phyloP scores from a whole-genome alignment of 2,888 invertebrate genomes.

The Drosophila merina region DNA sequence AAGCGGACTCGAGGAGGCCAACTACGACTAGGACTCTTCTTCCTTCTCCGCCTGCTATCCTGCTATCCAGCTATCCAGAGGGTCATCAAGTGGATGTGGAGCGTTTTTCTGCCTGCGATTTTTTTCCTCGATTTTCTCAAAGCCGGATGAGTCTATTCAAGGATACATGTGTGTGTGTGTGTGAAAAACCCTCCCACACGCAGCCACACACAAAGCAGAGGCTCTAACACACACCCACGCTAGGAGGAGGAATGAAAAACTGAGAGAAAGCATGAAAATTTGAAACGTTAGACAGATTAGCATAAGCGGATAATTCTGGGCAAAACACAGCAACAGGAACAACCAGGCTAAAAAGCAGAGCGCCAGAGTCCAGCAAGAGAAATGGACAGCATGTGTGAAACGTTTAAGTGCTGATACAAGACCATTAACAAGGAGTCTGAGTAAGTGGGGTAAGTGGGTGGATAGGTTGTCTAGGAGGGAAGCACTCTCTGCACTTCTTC shows the following conservation, averaged over 20 bases:
- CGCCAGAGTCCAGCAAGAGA: slow-evolving; percentile 13
- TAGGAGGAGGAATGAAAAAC: slow-evolving; percentile 17
- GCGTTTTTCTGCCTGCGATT: slow-evolving; percentile 19
- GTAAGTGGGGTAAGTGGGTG: not conserved
- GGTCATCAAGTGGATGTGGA: slow-evolving; percentile 60
- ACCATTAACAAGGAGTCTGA: slow-evolving; percentile 1
- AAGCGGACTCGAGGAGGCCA: slow-evolving; percentile 40
- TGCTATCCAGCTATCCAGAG: slow-evolving; percentile 19
- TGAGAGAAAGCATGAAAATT: slow-evolving; percentile 36
- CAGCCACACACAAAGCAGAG: slow-evolving; percentile 13
- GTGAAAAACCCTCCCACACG: not conserved
- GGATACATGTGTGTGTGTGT: slow-evolving; percentile 28
- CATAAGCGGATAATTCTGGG: slow-evolving; percentile 75
- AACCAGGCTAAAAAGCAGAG: slow-evolving; percentile 21
- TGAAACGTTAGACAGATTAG: slow-evolving; percentile 74
- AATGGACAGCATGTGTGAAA: slow-evolving; percentile 58
- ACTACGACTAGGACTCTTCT: slow-evolving; percentile 29
- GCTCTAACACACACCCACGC: slow-evolving; percentile 1
- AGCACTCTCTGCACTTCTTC: slow-evolving; percentile 24
- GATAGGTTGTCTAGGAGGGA: slow-evolving; percentile 4
- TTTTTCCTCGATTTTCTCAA: slow-evolving; percentile 41
- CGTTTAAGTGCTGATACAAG: slow-evolving; percentile 57
- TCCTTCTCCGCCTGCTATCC: slow-evolving; percentile 10
- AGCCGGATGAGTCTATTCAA: slow-evolving; percentile 65
- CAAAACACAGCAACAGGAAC: slow-evolving; percentile 33